These are phyloP conservation scores for Trematomus bernacchii DNA, from an alignment of 2,797 vertebrate species.

Conservation along the genomic window DNA sequence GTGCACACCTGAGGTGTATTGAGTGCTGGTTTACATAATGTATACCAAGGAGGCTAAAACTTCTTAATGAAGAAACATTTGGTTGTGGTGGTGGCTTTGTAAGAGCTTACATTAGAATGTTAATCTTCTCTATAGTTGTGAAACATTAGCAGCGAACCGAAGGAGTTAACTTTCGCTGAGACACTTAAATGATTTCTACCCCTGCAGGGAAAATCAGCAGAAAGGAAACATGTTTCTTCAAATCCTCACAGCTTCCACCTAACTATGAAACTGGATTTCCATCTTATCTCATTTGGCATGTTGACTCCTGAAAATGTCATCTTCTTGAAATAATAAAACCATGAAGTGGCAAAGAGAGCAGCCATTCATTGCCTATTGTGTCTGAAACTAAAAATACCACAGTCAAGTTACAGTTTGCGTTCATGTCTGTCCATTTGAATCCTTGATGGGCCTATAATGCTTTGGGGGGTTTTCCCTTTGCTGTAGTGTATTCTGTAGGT, in stretches of 20 bases:
- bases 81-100: slow-evolving; percentile 34
- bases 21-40: slow-evolving; percentile 64
- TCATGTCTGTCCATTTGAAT: no score
- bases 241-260: slow-evolving; percentile 42
- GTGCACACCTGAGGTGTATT: slow-evolving; percentile 69
- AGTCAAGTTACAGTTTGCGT: no score
- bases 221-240: slow-evolving; percentile 20
- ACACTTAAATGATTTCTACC: slow-evolving; percentile 19
- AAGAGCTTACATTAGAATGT: slow-evolving; percentile 42
- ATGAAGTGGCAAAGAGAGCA: background rate
- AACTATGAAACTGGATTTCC: slow-evolving; percentile 11
- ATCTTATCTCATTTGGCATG: slow-evolving; percentile 21
- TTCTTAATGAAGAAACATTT: slow-evolving; percentile 67
- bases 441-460: no score
- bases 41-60: slow-evolving; percentile 55
- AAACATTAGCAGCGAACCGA: slow-evolving; percentile 44
- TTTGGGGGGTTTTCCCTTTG: no score
- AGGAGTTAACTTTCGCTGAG: slow-evolving; percentile 40
- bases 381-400: no score
- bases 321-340: background rate
- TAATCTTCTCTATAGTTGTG: slow-evolving; percentile 24
- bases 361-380: no score
- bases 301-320: slow-evolving; percentile 9
- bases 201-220: slow-evolving; percentile 46
- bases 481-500: no score